Conservation (phyloP, 1,140 invertebrate species). For the Aporrectodea caliginosa region DNA sequence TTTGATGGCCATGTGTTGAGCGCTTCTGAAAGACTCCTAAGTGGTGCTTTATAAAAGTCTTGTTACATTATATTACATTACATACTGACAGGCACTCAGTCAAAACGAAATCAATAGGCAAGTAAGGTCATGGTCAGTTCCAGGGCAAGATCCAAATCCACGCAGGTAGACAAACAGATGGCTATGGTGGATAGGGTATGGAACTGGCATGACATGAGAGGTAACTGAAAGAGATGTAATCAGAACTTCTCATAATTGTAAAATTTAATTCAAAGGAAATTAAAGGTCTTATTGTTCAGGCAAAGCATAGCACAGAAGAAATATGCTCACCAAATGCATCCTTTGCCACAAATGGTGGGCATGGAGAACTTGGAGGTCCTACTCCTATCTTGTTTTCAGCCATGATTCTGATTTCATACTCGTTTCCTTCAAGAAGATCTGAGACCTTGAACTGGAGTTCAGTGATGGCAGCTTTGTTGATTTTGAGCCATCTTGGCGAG, state of each 20-base stretch:
- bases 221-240: neutral
- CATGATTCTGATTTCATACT: constrained; percentile 92
- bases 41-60: no score
- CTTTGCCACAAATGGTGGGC: constrained; percentile 79
- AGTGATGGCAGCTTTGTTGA: constrained; percentile 71
- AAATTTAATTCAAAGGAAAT: neutral
- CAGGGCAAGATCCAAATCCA: no score
- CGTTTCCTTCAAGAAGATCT: constrained; percentile 83
- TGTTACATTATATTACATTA: no score
- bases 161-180: no score
- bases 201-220: no score
- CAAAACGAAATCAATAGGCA: no score
- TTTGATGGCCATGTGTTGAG: no score
- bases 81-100: no score
- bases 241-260: neutral
- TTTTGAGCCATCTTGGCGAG: constrained; percentile 71
- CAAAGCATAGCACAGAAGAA: neutral
- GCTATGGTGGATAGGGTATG: no score
- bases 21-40: no score
- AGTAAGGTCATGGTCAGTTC: no score
- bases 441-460: constrained; percentile 62
- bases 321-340: constrained; percentile 75
- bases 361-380: constrained; percentile 86
- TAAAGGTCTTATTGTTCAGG: neutral
- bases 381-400: constrained; percentile 91